Evolutionary conservation across 2,888 invertebrate genomes (phyloP), one percentile per base, ranked within the genome.

Genomic region (Clostera curtula): DNA sequence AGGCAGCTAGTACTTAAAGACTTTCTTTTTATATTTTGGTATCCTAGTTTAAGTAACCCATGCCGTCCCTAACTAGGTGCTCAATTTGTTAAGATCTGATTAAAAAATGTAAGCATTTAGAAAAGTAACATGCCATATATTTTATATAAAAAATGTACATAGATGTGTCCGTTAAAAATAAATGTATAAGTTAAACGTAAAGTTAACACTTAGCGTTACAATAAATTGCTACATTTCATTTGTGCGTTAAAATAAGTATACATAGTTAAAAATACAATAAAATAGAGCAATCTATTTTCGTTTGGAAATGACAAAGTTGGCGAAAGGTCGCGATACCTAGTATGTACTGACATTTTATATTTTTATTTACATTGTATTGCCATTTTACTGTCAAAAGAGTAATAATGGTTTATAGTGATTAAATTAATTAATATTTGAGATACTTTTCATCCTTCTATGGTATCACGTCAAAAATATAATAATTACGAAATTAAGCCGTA

Each of bases 61-160:
- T 28, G 25, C 46, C 46, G 46, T 47, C 46, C 46, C 25, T 25
- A 14, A 23, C 12, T 36, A 30, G 61, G 64, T 70, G 70, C 70
- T 70, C 54, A 67, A 58, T 35, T 32, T 27, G 26, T 27, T 28
- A 25, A 29, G 30, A 49, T 45, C 47, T 42, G 49, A 36, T 48
- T 40, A 52, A 64, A 56, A 57, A 58, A 52, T 57, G 46, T 33
- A 37, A 36, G 30, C 25, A 20, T 46, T 62, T 71, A 73, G 68
- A 74, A 80, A 75, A 80, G 65, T 82, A 83, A 83, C 80, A 80
- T 80, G 77, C 73, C 77, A 75, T 83, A 82, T 82, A 83, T 79
- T 80, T 75, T 66, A 68, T 72, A 72, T 68, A 64, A 72, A 49
- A 50, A 49, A 62, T 40, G 24, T 72, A 73, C 68, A 70, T 62